Evolutionary conservation across 2,797 vertebrate species (phyloP).

Genomic region (Heteromormyrus szaboi): DNA sequence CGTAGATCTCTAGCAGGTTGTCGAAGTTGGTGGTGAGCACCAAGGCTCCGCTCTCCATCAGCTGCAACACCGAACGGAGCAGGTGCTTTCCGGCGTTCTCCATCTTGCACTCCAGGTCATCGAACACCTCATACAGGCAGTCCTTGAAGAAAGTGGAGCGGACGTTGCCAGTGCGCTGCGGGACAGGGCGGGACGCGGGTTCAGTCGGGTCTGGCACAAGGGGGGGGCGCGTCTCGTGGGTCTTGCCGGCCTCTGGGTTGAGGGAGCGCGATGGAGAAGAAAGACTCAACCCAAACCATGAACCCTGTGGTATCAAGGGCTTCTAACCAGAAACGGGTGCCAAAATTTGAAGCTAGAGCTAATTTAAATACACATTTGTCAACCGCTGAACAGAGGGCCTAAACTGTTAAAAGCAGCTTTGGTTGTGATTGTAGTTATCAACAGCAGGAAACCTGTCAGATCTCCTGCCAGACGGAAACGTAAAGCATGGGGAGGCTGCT

Average conservation of each 20-base stretch:
- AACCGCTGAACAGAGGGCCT: neutral
- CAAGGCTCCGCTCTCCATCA: slow-evolving; percentile 89
- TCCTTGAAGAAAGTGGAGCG: slow-evolving; percentile 95
- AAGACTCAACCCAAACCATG: neutral
- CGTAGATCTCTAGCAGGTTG: slow-evolving; percentile 89
- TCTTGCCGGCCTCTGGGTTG: neutral
- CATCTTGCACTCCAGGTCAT: slow-evolving; percentile 91
- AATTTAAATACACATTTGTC: neutral
- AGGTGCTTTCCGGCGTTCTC: slow-evolving; percentile 88
- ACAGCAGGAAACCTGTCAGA: neutral
- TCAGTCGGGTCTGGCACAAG: slow-evolving; percentile 3
- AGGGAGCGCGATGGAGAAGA: neutral
- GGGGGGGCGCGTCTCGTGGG: neutral
- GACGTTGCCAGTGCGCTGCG: slow-evolving; percentile 85
- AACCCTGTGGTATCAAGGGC: neutral
- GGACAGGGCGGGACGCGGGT: neutral
- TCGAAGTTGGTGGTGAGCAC: slow-evolving; percentile 95
- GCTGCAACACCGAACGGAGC: slow-evolving; percentile 81
- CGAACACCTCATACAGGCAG: slow-evolving; percentile 93
- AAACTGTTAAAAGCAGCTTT: neutral
- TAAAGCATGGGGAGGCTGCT: neutral
- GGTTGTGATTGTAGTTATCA: neutral
- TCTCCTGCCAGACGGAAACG: neutral
- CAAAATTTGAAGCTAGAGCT: neutral
- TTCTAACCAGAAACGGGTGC: neutral